Evolutionary conservation across 2,797 vertebrate genomes (phyloP).

Genomic region (Hypotaenidia okinawae): DNA sequence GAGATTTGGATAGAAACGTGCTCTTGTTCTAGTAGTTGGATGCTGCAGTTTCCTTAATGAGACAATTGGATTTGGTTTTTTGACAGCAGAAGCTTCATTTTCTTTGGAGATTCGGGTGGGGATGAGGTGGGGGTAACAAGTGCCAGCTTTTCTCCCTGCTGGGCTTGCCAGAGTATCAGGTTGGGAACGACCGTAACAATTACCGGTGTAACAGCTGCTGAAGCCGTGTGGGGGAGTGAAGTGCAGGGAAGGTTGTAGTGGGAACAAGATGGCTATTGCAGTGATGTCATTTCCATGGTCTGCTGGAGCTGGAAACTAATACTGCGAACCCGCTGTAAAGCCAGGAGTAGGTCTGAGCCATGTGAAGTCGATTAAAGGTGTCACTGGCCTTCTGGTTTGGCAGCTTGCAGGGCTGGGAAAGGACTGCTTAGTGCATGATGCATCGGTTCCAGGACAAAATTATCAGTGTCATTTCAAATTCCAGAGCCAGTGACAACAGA

Average conservation of each 20-base stretch:
- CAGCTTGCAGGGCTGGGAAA: neutral
- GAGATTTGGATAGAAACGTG: neutral
- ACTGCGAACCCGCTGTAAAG: neutral
- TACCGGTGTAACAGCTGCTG: neutral
- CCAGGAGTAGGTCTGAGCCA: neutral
- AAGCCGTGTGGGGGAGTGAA: neutral
- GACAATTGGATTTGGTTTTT: neutral
- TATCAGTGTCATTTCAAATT: neutral
- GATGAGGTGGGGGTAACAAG: neutral
- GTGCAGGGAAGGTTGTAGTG: neutral
- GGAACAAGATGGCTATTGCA: neutral
- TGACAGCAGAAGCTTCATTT: neutral
- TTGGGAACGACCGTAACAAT: neutral
- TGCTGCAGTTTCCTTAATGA: neutral
- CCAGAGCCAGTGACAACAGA: neutral
- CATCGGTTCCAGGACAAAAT: neutral
- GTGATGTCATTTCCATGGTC: neutral
- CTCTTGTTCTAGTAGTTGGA: neutral
- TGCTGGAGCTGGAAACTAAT: neutral
- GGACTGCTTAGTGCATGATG: fast-evolving
- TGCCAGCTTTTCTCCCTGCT: neutral
- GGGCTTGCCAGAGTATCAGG: neutral
- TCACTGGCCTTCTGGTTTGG: neutral
- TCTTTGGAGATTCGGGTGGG: neutral
- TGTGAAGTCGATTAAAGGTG: neutral